These are phyloP conservation scores for Drosophila stalkeri DNA, from an alignment of 2,888 invertebrate genomes.

Conservation along the genomic window DNA sequence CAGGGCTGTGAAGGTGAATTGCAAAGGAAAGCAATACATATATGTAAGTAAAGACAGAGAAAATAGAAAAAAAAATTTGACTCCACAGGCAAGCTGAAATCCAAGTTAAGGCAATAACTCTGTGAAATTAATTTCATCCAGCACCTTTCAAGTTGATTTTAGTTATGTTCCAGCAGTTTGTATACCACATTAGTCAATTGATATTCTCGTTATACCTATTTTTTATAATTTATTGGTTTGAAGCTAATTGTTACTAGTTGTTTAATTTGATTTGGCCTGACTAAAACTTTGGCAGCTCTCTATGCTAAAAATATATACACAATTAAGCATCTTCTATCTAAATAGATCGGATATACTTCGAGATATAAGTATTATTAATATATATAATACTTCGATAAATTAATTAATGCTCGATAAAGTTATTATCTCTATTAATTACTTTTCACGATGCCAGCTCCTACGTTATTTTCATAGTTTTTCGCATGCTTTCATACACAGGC, in stretches of 20 bases:
- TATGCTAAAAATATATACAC: neutral
- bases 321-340: neutral
- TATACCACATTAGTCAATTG: neutral
- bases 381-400: constrained; percentile 59
- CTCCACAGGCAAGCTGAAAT: constrained; percentile 16
- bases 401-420: constrained; percentile 76
- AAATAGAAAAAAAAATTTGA: neutral
- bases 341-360: neutral
- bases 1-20: constrained; percentile 29
- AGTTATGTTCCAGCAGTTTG: neutral
- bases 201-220: neutral
- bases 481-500: constrained; percentile 25
- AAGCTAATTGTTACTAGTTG: neutral
- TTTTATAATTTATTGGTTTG: neutral
- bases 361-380: neutral
- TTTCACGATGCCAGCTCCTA: constrained; percentile 39
- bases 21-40: constrained; percentile 23
- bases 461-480: constrained; percentile 63
- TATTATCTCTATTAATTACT: constrained; percentile 74
- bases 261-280: constrained; percentile 29
- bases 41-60: neutral
- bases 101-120: constrained; percentile 49
- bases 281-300: constrained; percentile 30
- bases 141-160: constrained; percentile 32
- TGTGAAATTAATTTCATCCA: constrained; percentile 32